Conservation (phyloP, 2,113 vertebrate genomes). For the Pogonocichla stellata region DNA sequence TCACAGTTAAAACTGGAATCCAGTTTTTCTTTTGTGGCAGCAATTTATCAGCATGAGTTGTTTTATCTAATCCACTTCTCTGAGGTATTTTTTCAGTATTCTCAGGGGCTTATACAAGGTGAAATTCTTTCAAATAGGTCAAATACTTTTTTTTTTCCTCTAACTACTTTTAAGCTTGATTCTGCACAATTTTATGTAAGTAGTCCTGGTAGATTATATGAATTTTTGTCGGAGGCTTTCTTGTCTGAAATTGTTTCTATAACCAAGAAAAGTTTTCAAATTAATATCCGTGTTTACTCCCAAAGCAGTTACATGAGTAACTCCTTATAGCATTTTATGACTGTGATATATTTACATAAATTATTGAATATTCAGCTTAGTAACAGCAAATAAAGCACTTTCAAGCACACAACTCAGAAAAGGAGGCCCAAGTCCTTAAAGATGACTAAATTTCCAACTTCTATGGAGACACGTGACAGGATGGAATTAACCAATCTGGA, state of each 20-base stretch:
- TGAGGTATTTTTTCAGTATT: background rate
- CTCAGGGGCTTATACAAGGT: background rate
- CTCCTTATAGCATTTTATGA: background rate
- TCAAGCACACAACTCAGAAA: background rate
- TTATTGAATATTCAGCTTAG: background rate
- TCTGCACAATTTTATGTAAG: background rate
- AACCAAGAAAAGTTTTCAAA: background rate
- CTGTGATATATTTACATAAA: background rate
- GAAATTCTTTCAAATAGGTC: background rate
- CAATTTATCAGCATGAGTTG: background rate
- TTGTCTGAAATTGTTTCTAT: background rate
- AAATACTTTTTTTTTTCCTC: background rate
- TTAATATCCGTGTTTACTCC: background rate
- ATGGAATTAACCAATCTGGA: background rate
- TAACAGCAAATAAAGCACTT: background rate
- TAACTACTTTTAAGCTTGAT: background rate
- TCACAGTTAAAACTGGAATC: background rate
- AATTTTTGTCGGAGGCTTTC: background rate
- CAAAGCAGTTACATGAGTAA: background rate
- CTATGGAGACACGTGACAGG: background rate
- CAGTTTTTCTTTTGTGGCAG: background rate
- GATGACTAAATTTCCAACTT: background rate
- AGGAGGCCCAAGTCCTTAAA: background rate
- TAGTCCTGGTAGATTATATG: background rate
- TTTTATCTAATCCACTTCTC: background rate